Conservation (phyloP, 2,797 vertebrate species). For the Agapornis canus region DNA sequence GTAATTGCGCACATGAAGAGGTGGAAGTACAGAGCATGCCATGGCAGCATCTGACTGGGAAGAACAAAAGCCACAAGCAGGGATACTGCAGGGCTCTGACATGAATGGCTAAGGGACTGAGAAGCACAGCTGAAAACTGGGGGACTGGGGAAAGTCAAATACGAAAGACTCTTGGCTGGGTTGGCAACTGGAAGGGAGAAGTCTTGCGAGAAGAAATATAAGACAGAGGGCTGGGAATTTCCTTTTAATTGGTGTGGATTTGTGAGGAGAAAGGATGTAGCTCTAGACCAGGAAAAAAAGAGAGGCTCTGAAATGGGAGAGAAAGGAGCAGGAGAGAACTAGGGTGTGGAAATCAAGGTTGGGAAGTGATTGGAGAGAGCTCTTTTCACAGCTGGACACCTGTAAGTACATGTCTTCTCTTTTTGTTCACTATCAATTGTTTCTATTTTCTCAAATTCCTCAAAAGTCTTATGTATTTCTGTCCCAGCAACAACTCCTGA, state of each 20-base stretch:
- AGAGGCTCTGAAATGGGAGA: not conserved
- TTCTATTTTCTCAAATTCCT: not conserved
- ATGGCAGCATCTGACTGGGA: not conserved
- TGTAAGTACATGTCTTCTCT: fast-evolving
- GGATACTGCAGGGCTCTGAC: not conserved
- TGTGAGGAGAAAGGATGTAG: not conserved
- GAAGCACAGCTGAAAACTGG: not conserved
- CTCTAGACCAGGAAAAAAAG: not conserved
- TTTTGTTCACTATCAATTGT: not conserved
- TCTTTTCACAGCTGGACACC: not conserved
- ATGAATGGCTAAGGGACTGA: not conserved
- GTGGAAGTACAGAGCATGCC: not conserved
- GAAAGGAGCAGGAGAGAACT: not conserved
- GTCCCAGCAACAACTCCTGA: not conserved
- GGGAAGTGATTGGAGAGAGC: not conserved
- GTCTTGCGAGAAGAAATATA: not conserved
- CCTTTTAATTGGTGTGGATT: not conserved
- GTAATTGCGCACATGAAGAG: fast-evolving
- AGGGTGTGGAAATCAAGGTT: not conserved
- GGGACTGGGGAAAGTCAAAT: not conserved
- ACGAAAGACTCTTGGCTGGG: not conserved
- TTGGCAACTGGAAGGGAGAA: not conserved
- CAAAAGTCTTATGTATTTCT: not conserved
- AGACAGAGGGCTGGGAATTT: not conserved
- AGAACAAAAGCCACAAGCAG: not conserved